A percentile compares a stretch with the other conserved stretches of the same genome.
Conservation (phyloP, 2,113 vertebrate species). For the Machaerirhynchus nigripectus region DNA sequence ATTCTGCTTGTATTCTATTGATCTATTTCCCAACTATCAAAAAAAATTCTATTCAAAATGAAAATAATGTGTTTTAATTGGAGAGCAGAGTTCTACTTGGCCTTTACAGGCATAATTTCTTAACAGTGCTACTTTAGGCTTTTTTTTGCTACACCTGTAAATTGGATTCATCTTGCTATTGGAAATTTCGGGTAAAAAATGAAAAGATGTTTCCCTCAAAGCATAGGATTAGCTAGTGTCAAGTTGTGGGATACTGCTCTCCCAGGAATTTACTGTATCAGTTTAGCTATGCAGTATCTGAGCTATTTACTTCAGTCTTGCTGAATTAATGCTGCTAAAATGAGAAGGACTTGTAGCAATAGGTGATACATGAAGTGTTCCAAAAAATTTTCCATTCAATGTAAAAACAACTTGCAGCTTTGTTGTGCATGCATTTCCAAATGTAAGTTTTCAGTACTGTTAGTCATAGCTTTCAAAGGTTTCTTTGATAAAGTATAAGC, state of each 20-base stretch:
- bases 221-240: not conserved
- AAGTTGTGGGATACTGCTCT: not conserved
- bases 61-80: not conserved
- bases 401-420: not conserved
- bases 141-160: not conserved
- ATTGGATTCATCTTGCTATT: not conserved
- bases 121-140: not conserved
- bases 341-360: not conserved
- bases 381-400: not conserved
- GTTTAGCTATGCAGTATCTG: not conserved
- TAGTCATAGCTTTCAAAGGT: not conserved
- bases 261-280: not conserved
- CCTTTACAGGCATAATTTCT: not conserved
- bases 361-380: not conserved
- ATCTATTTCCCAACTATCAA: not conserved
- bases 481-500: not conserved
- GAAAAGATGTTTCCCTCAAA: not conserved
- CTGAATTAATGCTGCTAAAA: constrained; percentile 1
- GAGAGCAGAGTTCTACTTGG: not conserved
- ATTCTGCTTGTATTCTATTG: not conserved
- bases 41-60: not conserved
- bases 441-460: not conserved
- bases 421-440: not conserved
- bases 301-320: not conserved
- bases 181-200: not conserved